phyloP scores from a whole-genome alignment of 2,113 vertebrate species.

The Odobenus rosmarus region DNA sequence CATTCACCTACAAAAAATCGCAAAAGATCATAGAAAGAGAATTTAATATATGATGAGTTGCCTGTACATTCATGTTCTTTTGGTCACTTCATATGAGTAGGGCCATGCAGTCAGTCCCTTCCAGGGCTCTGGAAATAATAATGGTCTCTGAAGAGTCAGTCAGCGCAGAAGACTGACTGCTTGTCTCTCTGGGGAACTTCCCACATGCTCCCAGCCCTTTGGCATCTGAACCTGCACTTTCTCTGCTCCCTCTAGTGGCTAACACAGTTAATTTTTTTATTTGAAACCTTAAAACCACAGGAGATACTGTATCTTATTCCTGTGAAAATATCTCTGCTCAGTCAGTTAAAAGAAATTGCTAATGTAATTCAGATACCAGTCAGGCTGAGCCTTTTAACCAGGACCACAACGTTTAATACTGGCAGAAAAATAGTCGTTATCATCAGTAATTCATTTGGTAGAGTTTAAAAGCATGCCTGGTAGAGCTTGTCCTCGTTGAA shows the following conservation, averaged over 20 bases:
- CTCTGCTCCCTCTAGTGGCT: slow-evolving; percentile 69
- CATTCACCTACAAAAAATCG: background rate
- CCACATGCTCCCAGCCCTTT: too few relatives aligned
- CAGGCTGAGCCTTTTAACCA: slow-evolving; percentile 18
- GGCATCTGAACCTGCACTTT: background rate
- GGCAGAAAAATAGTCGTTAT: background rate
- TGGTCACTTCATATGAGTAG: background rate
- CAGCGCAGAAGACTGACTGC: background rate
- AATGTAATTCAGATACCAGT: background rate
- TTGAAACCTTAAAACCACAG: background rate
- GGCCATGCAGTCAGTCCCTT: background rate
- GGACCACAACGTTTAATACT: background rate
- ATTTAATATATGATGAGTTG: background rate
- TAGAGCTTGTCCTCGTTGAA: background rate
- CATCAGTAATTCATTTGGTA: background rate
- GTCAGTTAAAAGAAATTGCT: slow-evolving; percentile 2
- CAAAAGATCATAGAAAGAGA: background rate
- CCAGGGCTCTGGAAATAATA: background rate
- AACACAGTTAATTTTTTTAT: background rate
- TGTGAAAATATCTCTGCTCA: background rate
- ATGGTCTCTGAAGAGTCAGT: background rate
- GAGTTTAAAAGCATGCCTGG: background rate
- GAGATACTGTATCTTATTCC: background rate
- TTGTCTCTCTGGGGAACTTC: background rate
- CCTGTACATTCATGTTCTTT: background rate